Evolutionary conservation across 2,113 vertebrate genomes (phyloP).

Genomic region (Nematolebias whitei): DNA sequence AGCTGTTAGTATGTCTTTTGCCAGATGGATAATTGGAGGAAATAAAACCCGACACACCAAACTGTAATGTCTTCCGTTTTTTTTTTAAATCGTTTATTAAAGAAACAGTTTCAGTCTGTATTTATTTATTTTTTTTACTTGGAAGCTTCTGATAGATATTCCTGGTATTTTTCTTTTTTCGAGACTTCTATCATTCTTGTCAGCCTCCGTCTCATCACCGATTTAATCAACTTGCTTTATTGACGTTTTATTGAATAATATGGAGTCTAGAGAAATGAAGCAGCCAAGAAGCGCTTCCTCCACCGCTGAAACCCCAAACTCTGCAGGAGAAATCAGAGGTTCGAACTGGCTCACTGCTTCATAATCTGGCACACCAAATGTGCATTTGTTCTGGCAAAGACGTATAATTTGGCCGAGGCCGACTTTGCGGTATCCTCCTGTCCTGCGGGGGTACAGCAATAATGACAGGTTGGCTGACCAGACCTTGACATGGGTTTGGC

Average conservation of each 20-base stretch:
- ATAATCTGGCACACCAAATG: conserved; percentile 55
- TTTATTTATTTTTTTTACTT: not conserved
- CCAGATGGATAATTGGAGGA: conserved; percentile 3
- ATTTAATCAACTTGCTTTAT: conserved; percentile 59
- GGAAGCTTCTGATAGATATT: conserved; percentile 12
- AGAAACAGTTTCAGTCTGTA: not conserved
- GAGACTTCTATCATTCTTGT: conserved; percentile 41
- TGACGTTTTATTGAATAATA: conserved; percentile 71
- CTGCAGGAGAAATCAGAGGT: conserved; percentile 51
- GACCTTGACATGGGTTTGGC: conserved; percentile 68
- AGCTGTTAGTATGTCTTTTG: conserved; percentile 4
- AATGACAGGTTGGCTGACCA: conserved; percentile 73
- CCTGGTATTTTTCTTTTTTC: conserved; percentile 9
- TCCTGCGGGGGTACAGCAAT: conserved; percentile 51
- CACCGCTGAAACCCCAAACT: conserved; percentile 52
- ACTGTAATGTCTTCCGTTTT: not conserved
- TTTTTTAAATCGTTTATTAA: not conserved
- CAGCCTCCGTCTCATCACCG: conserved; percentile 52
- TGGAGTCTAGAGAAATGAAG: conserved; percentile 51
- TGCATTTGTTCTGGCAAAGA: conserved; percentile 46
- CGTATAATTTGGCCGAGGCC: conserved; percentile 66
- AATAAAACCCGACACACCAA: conserved; percentile 2
- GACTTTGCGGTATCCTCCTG: conserved; percentile 56
- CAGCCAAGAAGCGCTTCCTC: conserved; percentile 22
- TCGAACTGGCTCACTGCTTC: conserved; percentile 54